These are phyloP conservation scores for Andrena praecox DNA, from an alignment of 2,888 invertebrate species.

Conservation along the genomic window DNA sequence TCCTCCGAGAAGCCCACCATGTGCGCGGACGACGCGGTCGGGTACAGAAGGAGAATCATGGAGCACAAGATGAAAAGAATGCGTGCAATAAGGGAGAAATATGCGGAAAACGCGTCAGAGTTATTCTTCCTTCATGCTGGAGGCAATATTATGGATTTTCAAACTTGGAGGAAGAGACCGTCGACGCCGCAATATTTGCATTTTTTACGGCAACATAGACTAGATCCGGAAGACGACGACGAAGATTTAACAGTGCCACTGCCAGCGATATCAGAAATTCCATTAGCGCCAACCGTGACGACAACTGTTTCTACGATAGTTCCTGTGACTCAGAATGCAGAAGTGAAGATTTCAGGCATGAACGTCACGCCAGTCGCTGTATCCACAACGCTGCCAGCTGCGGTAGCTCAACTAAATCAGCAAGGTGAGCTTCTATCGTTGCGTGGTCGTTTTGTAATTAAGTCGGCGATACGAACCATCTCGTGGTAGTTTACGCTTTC, in stretches of 20 bases:
- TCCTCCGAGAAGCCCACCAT: constrained; percentile 81
- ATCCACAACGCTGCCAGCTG: constrained; percentile 87
- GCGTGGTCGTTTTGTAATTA: neutral
- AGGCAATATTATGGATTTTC: constrained; percentile 95
- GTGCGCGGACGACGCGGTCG: constrained; percentile 85
- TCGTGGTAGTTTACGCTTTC: neutral
- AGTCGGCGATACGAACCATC: neutral
- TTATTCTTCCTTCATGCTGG: constrained; percentile 94
- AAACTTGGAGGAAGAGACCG: constrained; percentile 93
- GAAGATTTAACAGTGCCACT: constrained; percentile 83
- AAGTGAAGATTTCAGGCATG: constrained; percentile 88
- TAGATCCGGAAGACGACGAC: constrained; percentile 88
- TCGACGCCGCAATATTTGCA: constrained; percentile 90
- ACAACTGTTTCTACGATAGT: constrained; percentile 61
- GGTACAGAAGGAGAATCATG: constrained; percentile 88
- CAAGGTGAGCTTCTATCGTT: constrained; percentile 85
- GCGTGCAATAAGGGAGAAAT: constrained; percentile 90
- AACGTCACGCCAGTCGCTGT: constrained; percentile 88
- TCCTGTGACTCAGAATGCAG: constrained; percentile 83
- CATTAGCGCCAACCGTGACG: constrained; percentile 60
- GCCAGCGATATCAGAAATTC: constrained; percentile 64
- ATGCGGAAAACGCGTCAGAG: constrained; percentile 93
- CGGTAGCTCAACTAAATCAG: constrained; percentile 87
- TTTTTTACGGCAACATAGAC: constrained; percentile 91
- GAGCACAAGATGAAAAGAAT: constrained; percentile 90